These are phyloP conservation scores for Rhabdomys pumilio DNA, from an alignment of 2,797 vertebrate species.

Conservation along the genomic window DNA sequence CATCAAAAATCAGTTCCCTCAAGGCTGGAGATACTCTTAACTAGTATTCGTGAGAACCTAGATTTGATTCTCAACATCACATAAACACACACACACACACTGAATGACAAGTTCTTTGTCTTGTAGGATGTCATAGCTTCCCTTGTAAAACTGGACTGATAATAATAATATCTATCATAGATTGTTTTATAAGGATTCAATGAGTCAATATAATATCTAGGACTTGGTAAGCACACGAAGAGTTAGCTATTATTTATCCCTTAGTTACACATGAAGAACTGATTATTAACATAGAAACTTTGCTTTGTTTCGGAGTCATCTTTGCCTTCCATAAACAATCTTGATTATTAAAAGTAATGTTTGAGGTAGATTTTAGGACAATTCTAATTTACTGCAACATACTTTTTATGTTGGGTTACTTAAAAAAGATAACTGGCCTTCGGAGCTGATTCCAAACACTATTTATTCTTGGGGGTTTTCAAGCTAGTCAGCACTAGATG, in stretches of 20 bases:
- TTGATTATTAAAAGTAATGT: constrained; percentile 55
- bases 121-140: not conserved
- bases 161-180: not conserved
- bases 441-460: not conserved
- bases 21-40: not conserved
- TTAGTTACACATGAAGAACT: not conserved
- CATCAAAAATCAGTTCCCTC: not conserved
- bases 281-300: not conserved
- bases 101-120: not conserved
- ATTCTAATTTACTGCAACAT: not conserved
- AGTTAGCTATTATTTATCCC: not conserved
- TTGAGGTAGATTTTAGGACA: not conserved
- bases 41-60: not conserved
- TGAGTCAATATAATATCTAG: not conserved
- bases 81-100: not conserved
- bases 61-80: not conserved
- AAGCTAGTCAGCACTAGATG: not conserved
- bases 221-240: not conserved
- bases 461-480: not conserved
- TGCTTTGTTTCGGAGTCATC: not conserved
- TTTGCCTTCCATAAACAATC: not conserved
- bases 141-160: not conserved
- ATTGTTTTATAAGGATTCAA: not conserved
- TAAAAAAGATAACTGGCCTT: not conserved
- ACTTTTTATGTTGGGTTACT: not conserved